Base-by-base conservation (phyloP, 2,113 vertebrate genomes). In the Polyodon spathula region DNA sequence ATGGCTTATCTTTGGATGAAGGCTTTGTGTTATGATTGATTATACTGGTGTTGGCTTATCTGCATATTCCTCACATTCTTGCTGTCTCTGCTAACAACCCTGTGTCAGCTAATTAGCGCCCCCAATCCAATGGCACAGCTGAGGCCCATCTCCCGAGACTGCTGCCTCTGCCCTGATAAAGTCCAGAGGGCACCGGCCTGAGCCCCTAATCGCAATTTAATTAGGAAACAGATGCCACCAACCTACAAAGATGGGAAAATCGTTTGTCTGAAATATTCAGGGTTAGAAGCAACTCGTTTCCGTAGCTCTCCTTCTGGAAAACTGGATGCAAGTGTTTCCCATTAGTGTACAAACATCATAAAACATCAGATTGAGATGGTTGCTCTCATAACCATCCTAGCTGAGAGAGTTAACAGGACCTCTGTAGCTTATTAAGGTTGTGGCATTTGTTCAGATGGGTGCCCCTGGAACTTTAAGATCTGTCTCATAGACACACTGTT, bases 91-190 rank as follows among this genome's bases (percentile, higher is more conserved):
- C 76, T 78, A 79, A 81, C 71, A 74, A 84, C 78, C 81, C 77
- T 66, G 77, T 68, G 63, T 77, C 77, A 63, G 50, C 71, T 80
- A 85, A 79, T 87, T 87, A 84, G 78, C 73, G 81, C 73, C 69
- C 75, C 66, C 27, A 27, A 27, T 27, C 27, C 27, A 27, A 73
- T 68, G 71, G 67, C 66, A 59, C 67, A 68, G 71, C 65, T 71
- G 78, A 67, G 67, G 65, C 17, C 55, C 40, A n/a, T 64, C 71
- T 68, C 68, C 64, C 39, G 69, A 70, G 72, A 58, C 58, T 57
- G 60, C 60, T 71, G 63, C 63, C 67, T 66, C 68, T 70, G 46
- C 60, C 66, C 60, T 60, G 64, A 78, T 75, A 78, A 81, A 79
- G 39, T 73, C 74, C 72, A 77, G 15, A 63, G 74, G 63, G 66